Percentiles rank a stretch among this genome's conserved stretches.
These are phyloP conservation scores for Prietella phreatophila DNA, from an alignment of 2,113 vertebrate genomes.

Conservation along the genomic window DNA sequence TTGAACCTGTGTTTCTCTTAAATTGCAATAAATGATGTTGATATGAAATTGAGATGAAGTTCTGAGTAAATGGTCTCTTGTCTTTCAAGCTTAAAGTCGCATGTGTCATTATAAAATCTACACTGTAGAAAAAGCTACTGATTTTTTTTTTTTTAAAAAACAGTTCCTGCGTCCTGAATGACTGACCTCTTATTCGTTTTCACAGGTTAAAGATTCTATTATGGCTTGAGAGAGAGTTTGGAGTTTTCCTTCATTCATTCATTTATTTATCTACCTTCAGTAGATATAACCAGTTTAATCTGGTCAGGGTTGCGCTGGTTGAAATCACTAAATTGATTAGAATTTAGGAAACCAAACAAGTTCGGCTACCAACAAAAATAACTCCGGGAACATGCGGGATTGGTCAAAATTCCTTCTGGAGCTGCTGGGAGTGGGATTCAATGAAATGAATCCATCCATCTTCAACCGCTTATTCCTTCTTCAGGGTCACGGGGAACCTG, in stretches of 20 bases:
- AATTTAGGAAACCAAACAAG: background rate
- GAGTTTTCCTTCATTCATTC: background rate
- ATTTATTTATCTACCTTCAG: background rate
- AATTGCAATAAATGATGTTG: slow-evolving; percentile 46
- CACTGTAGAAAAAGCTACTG: background rate
- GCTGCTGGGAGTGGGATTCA: background rate
- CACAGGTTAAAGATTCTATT: background rate
- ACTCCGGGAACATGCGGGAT: background rate
- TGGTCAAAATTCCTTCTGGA: background rate
- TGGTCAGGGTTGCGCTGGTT: background rate
- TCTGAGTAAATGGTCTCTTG: background rate
- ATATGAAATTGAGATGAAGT: background rate
- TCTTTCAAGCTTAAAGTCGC: background rate
- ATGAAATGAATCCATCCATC: too few species aligned
- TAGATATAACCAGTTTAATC: background rate
- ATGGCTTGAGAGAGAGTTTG: background rate
- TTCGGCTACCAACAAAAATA: background rate
- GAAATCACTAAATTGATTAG: background rate
- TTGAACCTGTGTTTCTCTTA: slow-evolving; percentile 17
- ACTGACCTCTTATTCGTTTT: background rate
- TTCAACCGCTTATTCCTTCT: too few species aligned
- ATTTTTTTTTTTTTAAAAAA: background rate
- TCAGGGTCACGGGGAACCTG: too few species aligned
- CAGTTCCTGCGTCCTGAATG: background rate
- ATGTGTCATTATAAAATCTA: background rate